Base-by-base conservation (phyloP, 1,140 invertebrate genomes). In the Protaetia brevitarsis region DNA sequence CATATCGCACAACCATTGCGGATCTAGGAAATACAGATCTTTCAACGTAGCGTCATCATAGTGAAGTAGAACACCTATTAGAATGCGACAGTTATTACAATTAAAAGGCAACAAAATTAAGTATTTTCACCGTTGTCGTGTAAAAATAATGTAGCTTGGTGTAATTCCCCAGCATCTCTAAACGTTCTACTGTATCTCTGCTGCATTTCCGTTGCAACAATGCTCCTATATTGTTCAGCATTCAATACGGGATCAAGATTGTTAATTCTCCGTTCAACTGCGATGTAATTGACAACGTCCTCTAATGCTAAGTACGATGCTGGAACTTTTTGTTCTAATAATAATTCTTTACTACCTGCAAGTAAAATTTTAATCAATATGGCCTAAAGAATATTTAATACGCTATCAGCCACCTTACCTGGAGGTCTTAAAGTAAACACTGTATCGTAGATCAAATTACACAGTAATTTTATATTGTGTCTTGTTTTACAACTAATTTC, bases 1-100 rank as follows among this genome's bases (percentile, higher is more conserved):
- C 87, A 98, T 94, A 79, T 99, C 96, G 81, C 96, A 99, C 3
- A 99, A 84, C 97, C 97, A 99, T 76, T 99, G 97, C 0, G 97
- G 96, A 80, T 98, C 94, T 11, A 99, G 80, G 78, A 98, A 98
- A 71, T 82, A 83, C 23, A 97, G 82, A 82, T 99, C 96, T 75
- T 95, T 93, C 0, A 99, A 81, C 0, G 94, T 94, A 1, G 94
- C 92, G 80, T 99, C 97, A 74, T 99, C 96, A 77, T 98, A 99
- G 80, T 99, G 96, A 0, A 99, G 83, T n/a, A 99, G 82, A 21
- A 99, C 91, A 57, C 93, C 89, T 90, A 76, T 64, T 78, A 67
- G 31, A 63, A 59, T 63, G 26, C 13, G 4, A 2, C 26, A 0
- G 13, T 23, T 8, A 8, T 23, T 51, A 6, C 1, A 23, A 51